Evolutionary conservation across 2,113 vertebrate genomes (phyloP).

Genomic region (Sinocyclocheilus maitianheensis): DNA sequence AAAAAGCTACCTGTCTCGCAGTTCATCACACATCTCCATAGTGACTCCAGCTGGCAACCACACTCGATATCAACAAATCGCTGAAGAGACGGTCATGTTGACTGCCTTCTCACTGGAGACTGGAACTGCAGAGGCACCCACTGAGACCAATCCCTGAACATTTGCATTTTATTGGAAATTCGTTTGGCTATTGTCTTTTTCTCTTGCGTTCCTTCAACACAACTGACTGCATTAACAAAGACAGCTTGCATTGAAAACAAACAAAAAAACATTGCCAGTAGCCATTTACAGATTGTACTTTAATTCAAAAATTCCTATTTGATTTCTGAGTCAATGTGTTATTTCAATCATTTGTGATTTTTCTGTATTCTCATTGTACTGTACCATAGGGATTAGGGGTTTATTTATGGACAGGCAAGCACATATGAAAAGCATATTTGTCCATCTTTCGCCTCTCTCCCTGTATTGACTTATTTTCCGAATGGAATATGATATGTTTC

Average conservation of each 20-base stretch:
- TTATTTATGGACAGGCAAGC: slow-evolving; percentile 23
- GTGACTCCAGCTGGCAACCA: slow-evolving; percentile 45
- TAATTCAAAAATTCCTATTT: slow-evolving; percentile 71
- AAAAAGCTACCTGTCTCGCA: slow-evolving; percentile 30
- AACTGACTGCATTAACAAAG: slow-evolving; percentile 60
- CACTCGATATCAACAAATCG: slow-evolving; percentile 48
- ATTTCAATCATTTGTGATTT: slow-evolving; percentile 68
- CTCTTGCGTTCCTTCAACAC: slow-evolving; percentile 57
- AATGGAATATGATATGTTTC: slow-evolving; percentile 71
- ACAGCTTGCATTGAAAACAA: slow-evolving; percentile 57
- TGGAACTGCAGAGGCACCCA: slow-evolving; percentile 58
- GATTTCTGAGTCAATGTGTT: slow-evolving; percentile 69
- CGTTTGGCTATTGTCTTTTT: slow-evolving; percentile 61
- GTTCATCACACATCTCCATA: slow-evolving; percentile 44
- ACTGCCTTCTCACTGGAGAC: slow-evolving; percentile 58
- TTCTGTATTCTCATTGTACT: slow-evolving; percentile 75
- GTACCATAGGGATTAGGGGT: slow-evolving; percentile 74
- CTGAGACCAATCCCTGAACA: slow-evolving; percentile 67
- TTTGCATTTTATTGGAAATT: slow-evolving; percentile 70
- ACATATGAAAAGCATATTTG: slow-evolving; percentile 48
- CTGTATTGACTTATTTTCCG: slow-evolving; percentile 75
- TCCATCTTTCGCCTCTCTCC: slow-evolving; percentile 67
- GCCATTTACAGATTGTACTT: slow-evolving; percentile 69
- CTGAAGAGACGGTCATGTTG: slow-evolving; percentile 47
- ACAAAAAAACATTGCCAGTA: slow-evolving; percentile 3